phyloP scores from a whole-genome alignment of 2,888 invertebrate genomes.

The Caenorhabditis sp. region DNA sequence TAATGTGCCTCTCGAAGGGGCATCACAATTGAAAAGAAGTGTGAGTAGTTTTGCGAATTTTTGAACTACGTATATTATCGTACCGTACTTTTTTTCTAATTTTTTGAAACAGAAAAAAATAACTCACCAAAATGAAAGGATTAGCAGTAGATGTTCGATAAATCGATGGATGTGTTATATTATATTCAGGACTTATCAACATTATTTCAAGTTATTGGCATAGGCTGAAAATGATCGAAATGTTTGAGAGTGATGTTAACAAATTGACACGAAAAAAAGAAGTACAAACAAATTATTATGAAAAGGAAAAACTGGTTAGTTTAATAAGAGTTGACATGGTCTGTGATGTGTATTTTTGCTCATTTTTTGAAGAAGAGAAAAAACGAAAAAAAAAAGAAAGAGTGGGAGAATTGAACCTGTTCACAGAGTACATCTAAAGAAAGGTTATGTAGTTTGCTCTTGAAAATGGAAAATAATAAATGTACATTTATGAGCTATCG shows the following conservation, averaged over 20 bases:
- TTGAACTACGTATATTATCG: no score
- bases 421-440: no score
- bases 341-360: not conserved
- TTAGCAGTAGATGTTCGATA: constrained; percentile 43
- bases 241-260: not conserved
- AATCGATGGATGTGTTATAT: constrained; percentile 44
- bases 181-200: constrained; percentile 32
- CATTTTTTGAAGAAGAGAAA: not conserved
- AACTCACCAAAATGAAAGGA: constrained; percentile 33
- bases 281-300: not conserved
- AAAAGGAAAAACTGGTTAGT: constrained; percentile 8
- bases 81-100: no score
- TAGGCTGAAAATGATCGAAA: not conserved
- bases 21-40: no score
- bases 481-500: no score
- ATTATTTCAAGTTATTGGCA: not conserved
- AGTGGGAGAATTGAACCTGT: no score
- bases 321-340: no score
- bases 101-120: not conserved
- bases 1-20: no score
- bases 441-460: no score
- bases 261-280: not conserved
- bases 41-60: no score
- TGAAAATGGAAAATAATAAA: no score
- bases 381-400: not conserved